phyloP scores from a whole-genome alignment of 2,113 vertebrate species.

The Poeciliopsis occidentalis region DNA sequence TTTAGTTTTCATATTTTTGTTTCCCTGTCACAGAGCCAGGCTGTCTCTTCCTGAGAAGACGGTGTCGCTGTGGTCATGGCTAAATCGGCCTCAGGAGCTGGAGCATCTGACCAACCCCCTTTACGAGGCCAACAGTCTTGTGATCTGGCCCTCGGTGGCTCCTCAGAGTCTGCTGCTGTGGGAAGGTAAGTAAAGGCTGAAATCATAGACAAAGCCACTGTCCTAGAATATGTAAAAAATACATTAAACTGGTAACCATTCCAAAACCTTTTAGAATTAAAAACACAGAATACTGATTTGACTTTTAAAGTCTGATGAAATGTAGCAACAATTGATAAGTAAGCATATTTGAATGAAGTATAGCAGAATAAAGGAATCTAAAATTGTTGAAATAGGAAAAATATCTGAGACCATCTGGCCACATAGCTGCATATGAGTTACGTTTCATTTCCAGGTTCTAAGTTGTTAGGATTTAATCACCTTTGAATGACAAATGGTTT shows the following conservation, averaged over 20 bases:
- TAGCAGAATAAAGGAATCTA: too few relatives aligned
- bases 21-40: conserved; percentile 79
- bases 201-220: not conserved
- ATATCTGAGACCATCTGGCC: too few relatives aligned
- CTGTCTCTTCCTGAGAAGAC: conserved; percentile 93
- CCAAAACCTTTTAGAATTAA: too few relatives aligned
- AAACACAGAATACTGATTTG: too few relatives aligned
- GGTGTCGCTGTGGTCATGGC: conserved; percentile 97
- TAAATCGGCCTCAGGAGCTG: conserved; percentile 89
- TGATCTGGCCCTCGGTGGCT: conserved; percentile 98
- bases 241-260: too few relatives aligned
- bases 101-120: conserved; percentile 89
- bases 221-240: too few relatives aligned
- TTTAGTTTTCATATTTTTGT: not conserved
- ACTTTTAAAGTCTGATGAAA: too few relatives aligned
- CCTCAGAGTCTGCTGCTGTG: conserved; percentile 97
- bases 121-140: conserved; percentile 93
- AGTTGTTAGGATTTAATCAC: not conserved
- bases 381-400: not conserved
- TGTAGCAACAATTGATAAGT: too few relatives aligned
- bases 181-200: conserved; percentile 86
- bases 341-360: too few relatives aligned
- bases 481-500: not conserved
- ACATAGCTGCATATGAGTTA: not conserved
- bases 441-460: not conserved